A percentile compares a stretch with the other conserved stretches of the same genome.
These are phyloP conservation scores for Phoxinus phoxinus DNA, from an alignment of 2,113 vertebrate species.

Conservation along the genomic window DNA sequence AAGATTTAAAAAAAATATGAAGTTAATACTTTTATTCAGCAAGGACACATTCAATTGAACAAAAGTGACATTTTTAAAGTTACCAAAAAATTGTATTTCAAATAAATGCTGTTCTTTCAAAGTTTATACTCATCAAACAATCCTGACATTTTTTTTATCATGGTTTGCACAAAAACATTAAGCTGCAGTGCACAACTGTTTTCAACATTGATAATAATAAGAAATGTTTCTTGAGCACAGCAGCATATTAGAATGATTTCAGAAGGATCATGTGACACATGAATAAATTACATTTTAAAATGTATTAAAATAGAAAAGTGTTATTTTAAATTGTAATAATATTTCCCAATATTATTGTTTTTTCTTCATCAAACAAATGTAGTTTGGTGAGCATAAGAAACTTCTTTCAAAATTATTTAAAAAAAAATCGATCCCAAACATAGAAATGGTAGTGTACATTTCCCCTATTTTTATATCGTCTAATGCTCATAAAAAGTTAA, in stretches of 20 bases:
- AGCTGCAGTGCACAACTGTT: background rate
- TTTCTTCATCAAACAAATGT: background rate
- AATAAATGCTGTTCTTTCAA: background rate
- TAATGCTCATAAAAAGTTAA: background rate
- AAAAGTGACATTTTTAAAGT: background rate
- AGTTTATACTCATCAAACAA: background rate
- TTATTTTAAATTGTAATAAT: no score
- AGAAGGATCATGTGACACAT: no score
- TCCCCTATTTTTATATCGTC: background rate
- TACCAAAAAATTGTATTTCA: background rate
- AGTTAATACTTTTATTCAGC: background rate
- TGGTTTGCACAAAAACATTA: background rate
- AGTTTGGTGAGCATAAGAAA: background rate
- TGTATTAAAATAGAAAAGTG: background rate
- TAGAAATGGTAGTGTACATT: background rate
- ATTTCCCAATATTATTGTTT: background rate
- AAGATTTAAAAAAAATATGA: background rate
- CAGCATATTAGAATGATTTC: background rate
- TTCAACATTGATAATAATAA: background rate
- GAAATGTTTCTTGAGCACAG: no score
- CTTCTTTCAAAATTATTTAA: background rate
- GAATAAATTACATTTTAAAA: background rate
- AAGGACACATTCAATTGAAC: background rate
- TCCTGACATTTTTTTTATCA: background rate
- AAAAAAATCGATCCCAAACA: background rate